phyloP scores from a whole-genome alignment of 2,888 invertebrate genomes.

The Eristalis pertinax region DNA sequence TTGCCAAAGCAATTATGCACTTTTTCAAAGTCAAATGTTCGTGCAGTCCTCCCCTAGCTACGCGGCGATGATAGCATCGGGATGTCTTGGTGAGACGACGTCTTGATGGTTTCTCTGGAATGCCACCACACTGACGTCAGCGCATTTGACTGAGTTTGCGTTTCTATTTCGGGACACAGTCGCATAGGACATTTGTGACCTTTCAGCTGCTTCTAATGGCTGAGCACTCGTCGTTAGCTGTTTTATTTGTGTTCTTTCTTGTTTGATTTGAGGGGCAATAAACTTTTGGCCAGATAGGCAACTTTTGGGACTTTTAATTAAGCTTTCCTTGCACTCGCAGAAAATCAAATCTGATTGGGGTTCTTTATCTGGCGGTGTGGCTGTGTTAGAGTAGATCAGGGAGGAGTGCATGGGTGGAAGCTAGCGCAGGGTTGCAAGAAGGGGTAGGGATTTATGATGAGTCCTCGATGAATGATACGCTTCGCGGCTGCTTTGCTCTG shows the following conservation, averaged over 20 bases:
- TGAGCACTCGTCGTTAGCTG: not conserved
- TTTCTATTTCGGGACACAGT: not conserved
- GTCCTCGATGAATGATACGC: too few relatives aligned
- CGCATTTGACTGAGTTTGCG: not conserved
- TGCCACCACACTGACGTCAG: not conserved
- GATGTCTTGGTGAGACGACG: not conserved
- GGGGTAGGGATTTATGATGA: too few relatives aligned
- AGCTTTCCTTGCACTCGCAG: not conserved
- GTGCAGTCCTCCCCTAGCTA: not conserved
- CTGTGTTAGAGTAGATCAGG: too few relatives aligned
- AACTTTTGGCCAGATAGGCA: not conserved
- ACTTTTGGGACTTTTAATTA: not conserved
- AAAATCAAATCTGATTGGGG: too few relatives aligned
- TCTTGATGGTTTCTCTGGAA: not conserved
- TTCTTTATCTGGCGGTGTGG: too few relatives aligned
- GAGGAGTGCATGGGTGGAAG: too few relatives aligned
- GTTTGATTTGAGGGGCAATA: not conserved
- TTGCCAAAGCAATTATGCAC: conserved; percentile 40
- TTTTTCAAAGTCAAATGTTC: conserved; percentile 10
- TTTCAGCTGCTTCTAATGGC: not conserved
- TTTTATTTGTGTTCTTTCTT: not conserved
- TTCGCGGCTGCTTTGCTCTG: too few relatives aligned
- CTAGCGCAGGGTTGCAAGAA: too few relatives aligned
- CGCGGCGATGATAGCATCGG: not conserved
- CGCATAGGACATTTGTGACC: not conserved